Percentiles rank a stretch among this genome's conserved stretches.
phyloP scores from a whole-genome alignment of 30 jellyfish, hydroid and myxozoan species.

The Hydractinia echinata region DNA sequence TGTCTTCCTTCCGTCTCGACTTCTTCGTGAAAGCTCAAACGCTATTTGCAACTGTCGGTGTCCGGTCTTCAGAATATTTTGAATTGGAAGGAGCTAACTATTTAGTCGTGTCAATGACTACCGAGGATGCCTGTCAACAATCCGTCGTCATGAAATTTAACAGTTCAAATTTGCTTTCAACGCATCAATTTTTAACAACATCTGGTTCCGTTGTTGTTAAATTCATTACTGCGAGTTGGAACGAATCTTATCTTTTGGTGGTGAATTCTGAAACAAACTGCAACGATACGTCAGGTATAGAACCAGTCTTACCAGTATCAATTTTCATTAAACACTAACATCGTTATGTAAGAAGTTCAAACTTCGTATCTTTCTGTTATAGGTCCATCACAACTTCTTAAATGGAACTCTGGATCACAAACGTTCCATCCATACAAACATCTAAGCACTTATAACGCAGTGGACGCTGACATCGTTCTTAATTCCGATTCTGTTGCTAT shows the following conservation, averaged over 20 bases:
- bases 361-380: not conserved
- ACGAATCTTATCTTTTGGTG: constrained; percentile 13
- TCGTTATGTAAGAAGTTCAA: not conserved
- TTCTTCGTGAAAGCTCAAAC: constrained; percentile 30
- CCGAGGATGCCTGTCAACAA: not conserved
- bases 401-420: not conserved
- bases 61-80: constrained; percentile 39
- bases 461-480: not conserved
- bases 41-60: constrained; percentile 5
- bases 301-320: not conserved
- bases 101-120: constrained; percentile 37
- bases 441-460: not conserved
- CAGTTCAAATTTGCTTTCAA: not conserved
- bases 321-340: too few relatives aligned
- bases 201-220: constrained; percentile 38
- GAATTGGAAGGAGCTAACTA: constrained; percentile 26
- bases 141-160: constrained; percentile 26
- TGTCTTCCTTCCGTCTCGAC: constrained; percentile 31
- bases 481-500: not conserved
- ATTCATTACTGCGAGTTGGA: constrained; percentile 12
- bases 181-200: constrained; percentile 33
- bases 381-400: constrained; percentile 25
- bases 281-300: not conserved
- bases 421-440: not conserved
- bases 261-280: constrained; percentile 22